Evolutionary conservation across 1,140 invertebrate species (phyloP), one percentile per base, ranked within the genome.

Genomic region (Hylyphantes graminicola): DNA sequence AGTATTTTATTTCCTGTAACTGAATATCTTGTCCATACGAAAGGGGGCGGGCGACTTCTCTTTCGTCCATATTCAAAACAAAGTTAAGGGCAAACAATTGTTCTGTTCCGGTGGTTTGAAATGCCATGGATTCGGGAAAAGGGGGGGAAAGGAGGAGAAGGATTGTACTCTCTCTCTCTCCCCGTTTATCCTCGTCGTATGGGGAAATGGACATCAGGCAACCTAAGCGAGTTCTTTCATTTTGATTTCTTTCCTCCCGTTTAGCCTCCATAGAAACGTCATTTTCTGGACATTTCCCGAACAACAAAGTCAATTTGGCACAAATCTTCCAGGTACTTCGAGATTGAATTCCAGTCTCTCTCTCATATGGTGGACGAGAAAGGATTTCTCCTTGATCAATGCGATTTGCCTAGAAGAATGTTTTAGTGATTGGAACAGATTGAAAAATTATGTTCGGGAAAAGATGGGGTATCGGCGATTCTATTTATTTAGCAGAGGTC

Each of bases 231-330:
- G 76, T 70, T 79, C 50, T 67, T 78, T 64, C 17, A 65, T 65
- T 54, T 55, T 50, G 77, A 70, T 80, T 70, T 63, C 57, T 74
- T 74, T 9, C 9, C 12, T 64, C 35, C 17, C 80, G 80, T 61
- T 83, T 83, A 83, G 70, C 57, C 68, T 35, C 35, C 35, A 35
- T 68, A 54, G 77, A 13, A 59, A 74, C 72, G 70, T 70, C 72
- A 72, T 83, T 80, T 80, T 80, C 77, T 10, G 77, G 65, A 57
- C 68, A 74, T 74, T 82, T 82, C 48, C 80, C 80, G 80, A 65
- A 65, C 70, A 83, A 83, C 80, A 83, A 83, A 83, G 80, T 83
- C 80, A 83, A 83, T 83, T 83, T 83, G 50, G 55, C 35, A 13
- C 10, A 48, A 61, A 74, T 83, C 80, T 74, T 50, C 80, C 80